phyloP scores from a whole-genome alignment of 2,113 vertebrate genomes.

The Dromas ardeola region DNA sequence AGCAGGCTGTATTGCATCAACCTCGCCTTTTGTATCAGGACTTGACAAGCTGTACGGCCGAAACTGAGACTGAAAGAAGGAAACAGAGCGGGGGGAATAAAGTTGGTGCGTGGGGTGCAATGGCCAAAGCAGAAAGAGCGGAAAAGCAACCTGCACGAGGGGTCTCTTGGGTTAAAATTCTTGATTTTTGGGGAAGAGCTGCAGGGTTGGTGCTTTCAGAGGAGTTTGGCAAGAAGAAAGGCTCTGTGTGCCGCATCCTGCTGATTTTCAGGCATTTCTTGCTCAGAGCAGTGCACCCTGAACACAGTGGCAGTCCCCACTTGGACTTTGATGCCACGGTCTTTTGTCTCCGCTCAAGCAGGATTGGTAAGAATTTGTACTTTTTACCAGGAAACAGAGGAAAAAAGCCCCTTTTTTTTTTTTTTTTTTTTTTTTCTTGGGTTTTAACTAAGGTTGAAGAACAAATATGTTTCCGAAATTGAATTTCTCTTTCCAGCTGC shows the following conservation, averaged over 20 bases:
- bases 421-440: not conserved
- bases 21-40: not conserved
- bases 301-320: accelerated
- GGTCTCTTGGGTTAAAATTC: not conserved
- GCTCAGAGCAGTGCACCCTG: not conserved
- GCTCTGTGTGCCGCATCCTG: accelerated
- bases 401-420: not conserved
- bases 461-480: not conserved
- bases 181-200: not conserved
- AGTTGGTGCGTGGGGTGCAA: accelerated
- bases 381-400: accelerated
- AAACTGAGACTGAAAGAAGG: not conserved
- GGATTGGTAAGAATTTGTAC: not conserved
- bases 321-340: not conserved
- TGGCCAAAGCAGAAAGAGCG: not conserved
- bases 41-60: not conserved
- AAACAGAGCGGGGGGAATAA: not conserved
- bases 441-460: not conserved
- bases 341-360: not conserved
- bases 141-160: not conserved
- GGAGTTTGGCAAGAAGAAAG: not conserved
- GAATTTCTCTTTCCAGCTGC: not conserved
- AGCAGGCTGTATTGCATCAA: not conserved
- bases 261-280: not conserved
- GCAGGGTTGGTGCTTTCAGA: not conserved